Evolutionary conservation across 2,888 invertebrate species (phyloP), one percentile per base, ranked within the genome.

Genomic region (Nemapogon koenigi): DNA sequence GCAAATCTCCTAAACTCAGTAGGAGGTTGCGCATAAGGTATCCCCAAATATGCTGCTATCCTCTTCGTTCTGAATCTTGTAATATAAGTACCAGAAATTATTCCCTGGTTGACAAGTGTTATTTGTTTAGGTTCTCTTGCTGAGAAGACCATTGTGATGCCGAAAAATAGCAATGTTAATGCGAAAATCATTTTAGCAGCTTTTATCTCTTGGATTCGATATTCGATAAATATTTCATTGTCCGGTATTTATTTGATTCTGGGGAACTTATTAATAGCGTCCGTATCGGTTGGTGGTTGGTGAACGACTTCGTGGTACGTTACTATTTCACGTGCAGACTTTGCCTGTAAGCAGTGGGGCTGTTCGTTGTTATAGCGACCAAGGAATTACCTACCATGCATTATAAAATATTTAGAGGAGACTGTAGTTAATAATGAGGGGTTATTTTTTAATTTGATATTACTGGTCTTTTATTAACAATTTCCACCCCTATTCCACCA

Each of bases 21-120:
- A 0, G 90, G 90, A 2, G 88, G 83, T 49, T 84, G 82, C 1
- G 91, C 91, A 65, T 89, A 92, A 1, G 91, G 91, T 47, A 92
- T 86, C 0, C 91, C 91, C 35, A 90, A 69, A 57, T 88, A 92
- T 10, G 86, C 88, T 13, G 84, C 82, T 45, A 90, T 87, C 53
- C 85, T 83, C 55, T 89, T 88, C 2, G 88, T 86, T 39, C 90
- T 79, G 52, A 85, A 85, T 62, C 89, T 81, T 40, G 86, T 85
- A 45, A 89, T 80, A 67, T 88, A 86, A 55, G 84, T 86, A 38
- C 91, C 91, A 30, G 83, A 69, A 47, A 91, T 75, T 16, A 81
- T 82, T 14, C 91, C 91, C 63, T 90, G 91, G 49, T 83, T 84
- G 4, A 85, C 86, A 46, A 91, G 80, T 43, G 69, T 83, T 42